Evolutionary conservation across 2,797 vertebrate species (phyloP).

Genomic region (Champsocephalus esox): DNA sequence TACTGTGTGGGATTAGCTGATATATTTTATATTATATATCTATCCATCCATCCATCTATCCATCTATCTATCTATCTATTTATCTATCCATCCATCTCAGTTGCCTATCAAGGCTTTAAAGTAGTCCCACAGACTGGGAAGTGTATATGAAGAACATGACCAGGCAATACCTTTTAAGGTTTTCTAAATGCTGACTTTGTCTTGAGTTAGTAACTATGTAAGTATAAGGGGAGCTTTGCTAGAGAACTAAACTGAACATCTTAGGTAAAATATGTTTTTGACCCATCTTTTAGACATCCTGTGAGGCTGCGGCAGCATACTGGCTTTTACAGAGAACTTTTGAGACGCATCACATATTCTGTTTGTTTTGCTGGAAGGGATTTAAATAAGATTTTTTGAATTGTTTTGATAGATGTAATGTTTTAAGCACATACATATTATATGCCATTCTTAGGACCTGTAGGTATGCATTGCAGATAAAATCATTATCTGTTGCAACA

Average conservation of each 20-base stretch:
- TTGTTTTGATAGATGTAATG: constrained; percentile 26
- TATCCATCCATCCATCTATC: too few relatives aligned
- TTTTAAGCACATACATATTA: constrained; percentile 29
- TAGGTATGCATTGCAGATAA: constrained; percentile 39
- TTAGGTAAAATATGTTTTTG: background rate
- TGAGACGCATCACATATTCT: constrained; percentile 40
- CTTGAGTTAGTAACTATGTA: too few relatives aligned
- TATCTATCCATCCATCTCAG: too few relatives aligned
- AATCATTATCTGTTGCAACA: constrained; percentile 43
- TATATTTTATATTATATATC: too few relatives aligned
- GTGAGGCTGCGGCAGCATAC: constrained; percentile 20
- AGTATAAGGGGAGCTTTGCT: background rate
- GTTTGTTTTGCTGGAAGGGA: constrained; percentile 33
- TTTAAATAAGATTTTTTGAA: constrained; percentile 31
- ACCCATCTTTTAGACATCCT: background rate
- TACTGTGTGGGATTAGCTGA: constrained; percentile 5
- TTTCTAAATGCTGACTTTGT: too few relatives aligned
- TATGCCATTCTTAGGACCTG: constrained; percentile 14
- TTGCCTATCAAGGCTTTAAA: background rate
- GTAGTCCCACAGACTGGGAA: constrained; percentile 4
- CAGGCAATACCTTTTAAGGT: background rate
- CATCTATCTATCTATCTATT: too few relatives aligned
- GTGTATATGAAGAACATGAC: background rate
- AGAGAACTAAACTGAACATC: constrained; percentile 2
- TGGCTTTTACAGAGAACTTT: constrained; percentile 24